Evolutionary conservation across 2,888 invertebrate species (phyloP).

Genomic region (Polia nebulosa): DNA sequence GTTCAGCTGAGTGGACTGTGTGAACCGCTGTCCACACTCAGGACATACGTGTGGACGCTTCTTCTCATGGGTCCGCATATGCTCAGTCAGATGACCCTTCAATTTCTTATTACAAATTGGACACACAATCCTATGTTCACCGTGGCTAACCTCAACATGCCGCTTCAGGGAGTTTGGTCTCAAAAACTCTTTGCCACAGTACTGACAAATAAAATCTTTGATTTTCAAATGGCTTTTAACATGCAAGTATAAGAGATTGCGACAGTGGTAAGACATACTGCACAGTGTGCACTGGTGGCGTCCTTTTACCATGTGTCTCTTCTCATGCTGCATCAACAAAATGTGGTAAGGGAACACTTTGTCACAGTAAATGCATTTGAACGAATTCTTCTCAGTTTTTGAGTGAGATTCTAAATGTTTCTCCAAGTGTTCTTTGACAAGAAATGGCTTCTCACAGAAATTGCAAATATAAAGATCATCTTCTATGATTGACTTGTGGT

Average conservation of each 20-base stretch:
- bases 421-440: slow-evolving; percentile 94
- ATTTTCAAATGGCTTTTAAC: slow-evolving; percentile 94
- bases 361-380: slow-evolving; percentile 93
- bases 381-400: slow-evolving; percentile 77
- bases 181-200: slow-evolving; percentile 95
- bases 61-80: slow-evolving; percentile 95
- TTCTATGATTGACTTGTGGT: slow-evolving; percentile 83
- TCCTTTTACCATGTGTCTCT: slow-evolving; percentile 94
- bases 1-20: slow-evolving; percentile 95
- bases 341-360: slow-evolving; percentile 78
- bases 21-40: slow-evolving; percentile 95
- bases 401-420: slow-evolving; percentile 94
- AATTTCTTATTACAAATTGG: slow-evolving; percentile 95
- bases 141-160: slow-evolving; percentile 94
- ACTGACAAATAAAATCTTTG: slow-evolving; percentile 94
- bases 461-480: slow-evolving; percentile 92
- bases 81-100: slow-evolving; percentile 95
- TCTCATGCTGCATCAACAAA: slow-evolving; percentile 92
- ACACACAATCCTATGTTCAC: slow-evolving; percentile 94
- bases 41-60: slow-evolving; percentile 95
- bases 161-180: slow-evolving; percentile 94
- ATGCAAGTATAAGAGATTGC: slow-evolving; percentile 92
- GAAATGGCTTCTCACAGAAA: slow-evolving; percentile 94
- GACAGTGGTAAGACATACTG: slow-evolving; percentile 93
- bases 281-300: slow-evolving; percentile 94